These are phyloP conservation scores for Larimichthys polyactis DNA, from an alignment of 2,113 vertebrate species.

Conservation along the genomic window DNA sequence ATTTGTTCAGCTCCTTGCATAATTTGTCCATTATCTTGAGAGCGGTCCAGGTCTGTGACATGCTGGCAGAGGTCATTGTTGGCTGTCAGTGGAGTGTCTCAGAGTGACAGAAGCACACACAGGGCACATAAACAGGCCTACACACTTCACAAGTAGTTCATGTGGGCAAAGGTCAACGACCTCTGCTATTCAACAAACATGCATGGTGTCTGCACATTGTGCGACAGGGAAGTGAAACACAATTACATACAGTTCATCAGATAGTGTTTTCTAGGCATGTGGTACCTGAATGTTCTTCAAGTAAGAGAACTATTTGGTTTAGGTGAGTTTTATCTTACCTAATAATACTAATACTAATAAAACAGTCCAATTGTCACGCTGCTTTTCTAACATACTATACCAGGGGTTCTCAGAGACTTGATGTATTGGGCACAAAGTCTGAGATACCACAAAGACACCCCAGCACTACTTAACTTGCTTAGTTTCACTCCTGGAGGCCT, in stretches of 20 bases:
- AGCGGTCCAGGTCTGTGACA: conserved; percentile 56
- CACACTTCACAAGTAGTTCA: conserved; percentile 30
- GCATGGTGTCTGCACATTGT: conserved; percentile 28
- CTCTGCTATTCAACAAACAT: conserved; percentile 40
- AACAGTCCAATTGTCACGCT: neutral
- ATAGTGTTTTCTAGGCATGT: neutral
- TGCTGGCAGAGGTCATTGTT: conserved; percentile 61
- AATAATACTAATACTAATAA: too few relatives aligned
- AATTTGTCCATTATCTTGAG: conserved; percentile 62
- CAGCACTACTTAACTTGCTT: too few relatives aligned
- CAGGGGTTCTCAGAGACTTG: too few relatives aligned
- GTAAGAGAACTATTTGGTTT: neutral
- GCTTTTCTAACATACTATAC: neutral
- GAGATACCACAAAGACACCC: too few relatives aligned
- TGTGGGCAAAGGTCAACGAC: conserved; percentile 34
- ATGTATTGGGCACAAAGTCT: too few relatives aligned
- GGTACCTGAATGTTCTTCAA: neutral
- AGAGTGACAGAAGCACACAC: conserved; percentile 31
- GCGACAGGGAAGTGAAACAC: conserved; percentile 5
- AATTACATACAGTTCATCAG: conserved; percentile 2
- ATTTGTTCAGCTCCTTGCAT: conserved; percentile 57
- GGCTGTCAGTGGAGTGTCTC: conserved; percentile 47
- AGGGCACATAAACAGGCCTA: conserved; percentile 40
- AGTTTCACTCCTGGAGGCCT: too few relatives aligned
- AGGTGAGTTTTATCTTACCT: neutral